phyloP scores from a whole-genome alignment of 1,140 invertebrate genomes.

The Theocolax elegans region DNA sequence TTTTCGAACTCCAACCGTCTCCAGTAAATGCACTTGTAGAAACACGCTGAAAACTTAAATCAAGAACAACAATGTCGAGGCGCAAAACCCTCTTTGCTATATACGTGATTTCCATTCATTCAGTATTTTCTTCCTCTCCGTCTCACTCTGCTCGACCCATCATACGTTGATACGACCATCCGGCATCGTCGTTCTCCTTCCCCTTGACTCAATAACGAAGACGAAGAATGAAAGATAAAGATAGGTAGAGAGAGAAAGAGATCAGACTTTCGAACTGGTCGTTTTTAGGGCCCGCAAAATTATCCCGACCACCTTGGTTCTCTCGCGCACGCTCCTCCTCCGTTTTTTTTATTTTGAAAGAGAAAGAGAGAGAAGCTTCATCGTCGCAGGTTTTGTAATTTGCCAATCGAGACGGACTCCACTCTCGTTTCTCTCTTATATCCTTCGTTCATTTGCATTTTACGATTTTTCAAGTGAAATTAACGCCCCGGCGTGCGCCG shows the following conservation, averaged over 20 bases:
- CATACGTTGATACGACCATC: neutral
- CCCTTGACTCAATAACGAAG: neutral
- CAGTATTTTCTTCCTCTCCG: neutral
- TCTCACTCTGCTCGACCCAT: neutral
- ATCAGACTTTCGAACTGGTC: constrained; percentile 46
- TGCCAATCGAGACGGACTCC: constrained; percentile 58
- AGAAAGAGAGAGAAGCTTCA: too few relatives aligned
- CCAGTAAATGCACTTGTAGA: too few relatives aligned
- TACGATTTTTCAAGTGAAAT: constrained; percentile 66
- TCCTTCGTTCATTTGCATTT: constrained; percentile 64
- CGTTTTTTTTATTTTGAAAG: constrained; percentile 50
- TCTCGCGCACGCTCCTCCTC: constrained; percentile 48
- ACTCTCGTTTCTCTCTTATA: constrained; percentile 4
- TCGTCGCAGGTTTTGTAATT: constrained; percentile 59
- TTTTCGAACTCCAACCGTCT: too few relatives aligned
- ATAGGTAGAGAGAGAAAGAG: constrained; percentile 20
- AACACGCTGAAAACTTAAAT: too few relatives aligned
- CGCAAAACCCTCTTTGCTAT: too few relatives aligned
- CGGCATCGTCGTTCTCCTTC: constrained; percentile 6
- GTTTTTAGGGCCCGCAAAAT: constrained; percentile 59
- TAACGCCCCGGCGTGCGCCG: constrained; percentile 50
- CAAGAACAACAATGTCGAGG: too few relatives aligned
- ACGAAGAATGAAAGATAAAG: constrained; percentile 3
- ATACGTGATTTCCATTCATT: constrained; percentile 33
- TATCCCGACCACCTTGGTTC: constrained; percentile 68